phyloP scores from a whole-genome alignment of 2,113 vertebrate species.

The Zapus hudsonius region DNA sequence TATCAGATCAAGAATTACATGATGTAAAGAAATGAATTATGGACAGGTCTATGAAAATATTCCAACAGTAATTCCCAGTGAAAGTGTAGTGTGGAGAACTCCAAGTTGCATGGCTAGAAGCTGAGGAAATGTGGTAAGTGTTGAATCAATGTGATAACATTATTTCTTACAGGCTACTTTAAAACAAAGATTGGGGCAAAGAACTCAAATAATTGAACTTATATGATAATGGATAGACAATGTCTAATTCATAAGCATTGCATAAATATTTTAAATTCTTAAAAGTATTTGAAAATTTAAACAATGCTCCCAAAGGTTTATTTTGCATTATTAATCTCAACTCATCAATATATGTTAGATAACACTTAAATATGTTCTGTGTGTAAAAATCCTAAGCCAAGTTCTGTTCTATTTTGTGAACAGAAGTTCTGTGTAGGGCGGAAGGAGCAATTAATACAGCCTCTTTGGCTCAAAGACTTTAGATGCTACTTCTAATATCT shows the following conservation, averaged over 20 bases:
- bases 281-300: conserved; percentile 56
- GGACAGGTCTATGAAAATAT: neutral
- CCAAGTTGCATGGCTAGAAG: neutral
- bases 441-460: neutral
- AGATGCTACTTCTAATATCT: neutral
- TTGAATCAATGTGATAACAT: neutral
- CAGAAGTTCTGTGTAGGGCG: neutral
- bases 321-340: conserved; percentile 25
- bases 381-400: too few relatives aligned
- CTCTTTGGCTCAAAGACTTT: neutral
- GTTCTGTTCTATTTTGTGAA: too few relatives aligned
- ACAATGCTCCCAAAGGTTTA: neutral
- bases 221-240: conserved; percentile 16
- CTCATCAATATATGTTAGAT: neutral
- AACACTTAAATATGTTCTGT: neutral
- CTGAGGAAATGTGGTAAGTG: too few relatives aligned
- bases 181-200: neutral
- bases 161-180: neutral
- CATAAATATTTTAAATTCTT: conserved; percentile 44
- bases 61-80: neutral
- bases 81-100: neutral
- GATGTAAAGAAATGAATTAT: neutral
- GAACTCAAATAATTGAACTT: conserved; percentile 41
- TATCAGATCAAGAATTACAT: neutral
- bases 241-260: conserved; percentile 23